Evolutionary conservation across 2,888 invertebrate species (phyloP).

Genomic region (Opisthograptis luteolata): DNA sequence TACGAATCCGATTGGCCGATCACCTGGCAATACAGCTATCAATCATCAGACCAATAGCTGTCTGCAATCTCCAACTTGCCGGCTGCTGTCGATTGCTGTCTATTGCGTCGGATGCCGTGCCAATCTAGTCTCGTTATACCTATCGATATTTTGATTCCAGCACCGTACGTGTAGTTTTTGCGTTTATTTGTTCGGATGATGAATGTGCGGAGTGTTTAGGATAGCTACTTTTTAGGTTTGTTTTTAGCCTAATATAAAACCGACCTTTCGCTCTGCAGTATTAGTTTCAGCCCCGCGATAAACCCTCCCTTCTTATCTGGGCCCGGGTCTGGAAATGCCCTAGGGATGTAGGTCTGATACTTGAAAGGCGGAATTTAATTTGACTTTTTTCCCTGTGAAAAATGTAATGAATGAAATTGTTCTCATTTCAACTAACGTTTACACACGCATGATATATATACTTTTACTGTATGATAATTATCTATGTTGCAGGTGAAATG

Average conservation of each 20-base stretch:
- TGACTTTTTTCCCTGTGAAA: background rate
- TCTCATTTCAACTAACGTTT: too few relatives aligned
- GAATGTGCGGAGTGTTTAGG: background rate
- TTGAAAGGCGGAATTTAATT: background rate
- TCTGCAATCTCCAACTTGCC: slow-evolving; percentile 40
- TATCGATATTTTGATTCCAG: slow-evolving; percentile 19
- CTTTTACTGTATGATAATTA: too few relatives aligned
- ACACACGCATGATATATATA: too few relatives aligned
- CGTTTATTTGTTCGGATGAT: too few relatives aligned
- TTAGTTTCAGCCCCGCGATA: background rate
- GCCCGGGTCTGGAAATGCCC: background rate
- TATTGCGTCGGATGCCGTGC: slow-evolving; percentile 9
- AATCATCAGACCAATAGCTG: slow-evolving; percentile 60
- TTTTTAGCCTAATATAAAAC: background rate
- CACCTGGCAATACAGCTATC: slow-evolving; percentile 47
- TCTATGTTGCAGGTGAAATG: too few relatives aligned
- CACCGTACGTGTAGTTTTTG: background rate
- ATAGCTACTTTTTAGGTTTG: background rate
- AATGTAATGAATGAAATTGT: too few relatives aligned
- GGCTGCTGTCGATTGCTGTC: slow-evolving; percentile 13
- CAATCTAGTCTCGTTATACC: slow-evolving; percentile 22
- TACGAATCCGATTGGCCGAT: slow-evolving; percentile 30
- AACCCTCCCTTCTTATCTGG: background rate
- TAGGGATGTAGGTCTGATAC: background rate
- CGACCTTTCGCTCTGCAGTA: background rate